Conservation (phyloP, 1,140 invertebrate genomes). For the Calycopis cecrops region DNA sequence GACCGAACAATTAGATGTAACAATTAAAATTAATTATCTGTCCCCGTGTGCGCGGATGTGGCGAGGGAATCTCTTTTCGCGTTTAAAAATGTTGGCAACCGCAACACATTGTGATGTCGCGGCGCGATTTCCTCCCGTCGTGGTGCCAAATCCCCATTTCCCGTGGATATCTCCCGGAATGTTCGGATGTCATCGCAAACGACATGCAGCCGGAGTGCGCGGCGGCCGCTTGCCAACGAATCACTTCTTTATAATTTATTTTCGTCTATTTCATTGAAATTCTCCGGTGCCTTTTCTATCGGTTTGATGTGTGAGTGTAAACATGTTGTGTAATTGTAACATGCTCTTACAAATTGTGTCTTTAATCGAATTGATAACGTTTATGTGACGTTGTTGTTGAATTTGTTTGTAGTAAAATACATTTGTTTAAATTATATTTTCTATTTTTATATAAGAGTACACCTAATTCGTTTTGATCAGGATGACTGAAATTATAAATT, state of each 20-base stretch:
- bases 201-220: conserved; percentile 17
- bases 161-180: conserved; percentile 25
- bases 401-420: too few species aligned
- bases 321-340: too few species aligned
- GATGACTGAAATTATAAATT: too few species aligned
- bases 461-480: too few species aligned
- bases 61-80: conserved; percentile 13
- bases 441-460: too few species aligned
- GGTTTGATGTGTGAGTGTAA: too few species aligned
- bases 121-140: conserved; percentile 28
- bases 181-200: conserved; percentile 25
- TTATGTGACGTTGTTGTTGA: too few species aligned
- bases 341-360: too few species aligned
- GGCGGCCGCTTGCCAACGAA: conserved; percentile 11
- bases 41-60: conserved; percentile 21
- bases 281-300: not conserved
- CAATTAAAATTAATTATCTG: conserved; percentile 23
- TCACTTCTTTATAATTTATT: conserved; percentile 12
- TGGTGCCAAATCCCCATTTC: conserved; percentile 37
- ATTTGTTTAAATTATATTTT: too few species aligned
- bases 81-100: conserved; percentile 15
- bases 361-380: too few species aligned
- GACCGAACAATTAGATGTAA: conserved; percentile 45
- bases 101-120: not conserved
- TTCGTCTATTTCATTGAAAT: not conserved